A percentile compares a stretch with the other conserved stretches of the same genome.
Evolutionary conservation across 2,797 vertebrate genomes (phyloP).

Genomic region (Sphenodon punctatus): DNA sequence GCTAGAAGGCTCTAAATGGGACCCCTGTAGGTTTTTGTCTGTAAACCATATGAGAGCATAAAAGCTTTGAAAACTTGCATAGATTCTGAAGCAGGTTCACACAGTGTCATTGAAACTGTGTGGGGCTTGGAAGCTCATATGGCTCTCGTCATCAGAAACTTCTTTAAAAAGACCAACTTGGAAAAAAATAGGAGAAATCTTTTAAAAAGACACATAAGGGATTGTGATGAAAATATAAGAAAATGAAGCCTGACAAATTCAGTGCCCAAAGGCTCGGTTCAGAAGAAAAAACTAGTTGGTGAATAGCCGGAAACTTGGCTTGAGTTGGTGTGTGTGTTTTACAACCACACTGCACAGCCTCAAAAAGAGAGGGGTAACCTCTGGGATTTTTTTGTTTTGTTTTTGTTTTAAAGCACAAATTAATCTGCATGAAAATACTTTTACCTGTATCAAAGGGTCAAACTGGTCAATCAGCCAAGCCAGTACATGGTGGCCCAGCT

Average conservation of each 20-base stretch:
- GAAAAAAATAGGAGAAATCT: constrained; percentile 38
- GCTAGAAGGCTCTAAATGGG: constrained; percentile 70
- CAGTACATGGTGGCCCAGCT: background rate
- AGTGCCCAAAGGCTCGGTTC: background rate
- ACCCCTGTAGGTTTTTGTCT: constrained; percentile 74
- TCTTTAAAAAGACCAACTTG: constrained; percentile 54
- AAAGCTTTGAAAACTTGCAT: constrained; percentile 66
- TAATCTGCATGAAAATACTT: constrained; percentile 22
- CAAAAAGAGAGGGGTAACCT: constrained; percentile 22
- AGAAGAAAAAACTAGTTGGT: constrained; percentile 20
- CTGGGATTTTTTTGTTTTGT: no score
- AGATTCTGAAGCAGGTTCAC: constrained; percentile 59
- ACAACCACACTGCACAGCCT: background rate
- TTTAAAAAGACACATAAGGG: constrained; percentile 54
- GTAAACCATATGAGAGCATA: constrained; percentile 66
- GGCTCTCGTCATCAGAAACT: constrained; percentile 54
- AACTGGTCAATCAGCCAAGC: background rate
- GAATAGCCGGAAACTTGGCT: constrained; percentile 33
- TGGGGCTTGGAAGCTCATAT: constrained; percentile 69
- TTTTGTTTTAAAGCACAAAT: constrained; percentile 55
- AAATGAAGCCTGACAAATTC: constrained; percentile 37
- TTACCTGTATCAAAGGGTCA: constrained; percentile 35
- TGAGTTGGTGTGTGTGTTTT: constrained; percentile 14
- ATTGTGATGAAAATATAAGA: constrained; percentile 50
- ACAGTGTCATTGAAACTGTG: constrained; percentile 67